A percentile compares a stretch with the other conserved stretches of the same genome.
These are phyloP conservation scores for Cacajao melanocephalus DNA, from an alignment of 2,797 vertebrate species.

Conservation along the genomic window DNA sequence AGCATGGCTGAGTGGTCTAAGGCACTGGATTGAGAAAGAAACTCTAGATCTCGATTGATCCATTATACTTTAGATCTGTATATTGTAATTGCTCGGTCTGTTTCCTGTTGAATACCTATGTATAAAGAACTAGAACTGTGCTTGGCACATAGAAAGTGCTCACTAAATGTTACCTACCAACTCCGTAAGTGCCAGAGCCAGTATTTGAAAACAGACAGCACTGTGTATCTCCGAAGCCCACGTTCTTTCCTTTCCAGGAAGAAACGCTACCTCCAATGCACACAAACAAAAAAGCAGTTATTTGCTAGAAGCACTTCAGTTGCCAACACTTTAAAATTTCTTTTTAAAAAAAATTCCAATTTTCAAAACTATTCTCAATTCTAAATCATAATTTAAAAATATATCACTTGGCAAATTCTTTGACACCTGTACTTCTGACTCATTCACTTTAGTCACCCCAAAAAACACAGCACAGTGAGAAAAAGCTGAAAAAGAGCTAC, in stretches of 20 bases:
- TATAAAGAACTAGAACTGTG: not conserved
- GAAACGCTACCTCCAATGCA: not conserved
- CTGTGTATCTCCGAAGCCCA: not conserved
- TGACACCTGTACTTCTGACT: slow-evolving; percentile 61
- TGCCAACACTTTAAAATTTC: not conserved
- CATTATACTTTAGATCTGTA: not conserved
- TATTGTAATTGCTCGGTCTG: not conserved
- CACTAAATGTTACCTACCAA: not conserved
- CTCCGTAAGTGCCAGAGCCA: not conserved
- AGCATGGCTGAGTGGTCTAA: not conserved
- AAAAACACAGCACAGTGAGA: not conserved
- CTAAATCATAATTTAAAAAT: not conserved
- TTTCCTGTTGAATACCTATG: not conserved
- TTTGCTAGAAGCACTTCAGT: not conserved
- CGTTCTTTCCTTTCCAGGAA: not conserved
- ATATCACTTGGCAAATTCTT: slow-evolving; percentile 52
- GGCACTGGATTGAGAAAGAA: not conserved
- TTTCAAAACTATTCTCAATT: not conserved
- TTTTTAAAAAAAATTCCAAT: not conserved
- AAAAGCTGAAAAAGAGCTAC: not conserved
- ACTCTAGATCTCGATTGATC: not conserved
- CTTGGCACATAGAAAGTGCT: not conserved
- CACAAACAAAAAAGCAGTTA: not conserved
- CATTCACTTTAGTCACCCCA: slow-evolving; percentile 11
- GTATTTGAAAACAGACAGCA: slow-evolving; percentile 1